Conservation (phyloP, 53 echinoderm and acorn worm genomes). For the Patiria pectinifera region DNA sequence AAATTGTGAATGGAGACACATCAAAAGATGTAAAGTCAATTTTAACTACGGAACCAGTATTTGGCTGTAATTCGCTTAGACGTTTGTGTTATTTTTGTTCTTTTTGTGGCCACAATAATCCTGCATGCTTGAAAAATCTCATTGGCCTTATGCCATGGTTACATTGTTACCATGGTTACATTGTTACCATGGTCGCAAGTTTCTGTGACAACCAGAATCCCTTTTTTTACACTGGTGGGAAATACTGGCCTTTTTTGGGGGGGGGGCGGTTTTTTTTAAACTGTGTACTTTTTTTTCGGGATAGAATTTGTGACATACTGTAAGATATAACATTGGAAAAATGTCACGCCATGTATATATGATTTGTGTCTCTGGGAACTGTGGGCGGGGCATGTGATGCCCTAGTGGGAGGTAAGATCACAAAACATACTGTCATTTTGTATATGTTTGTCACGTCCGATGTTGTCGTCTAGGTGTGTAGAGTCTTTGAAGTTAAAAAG, state of each 20-base stretch:
- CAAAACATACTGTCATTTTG: constrained; percentile 12
- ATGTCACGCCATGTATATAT: constrained; percentile 17
- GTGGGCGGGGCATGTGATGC: constrained; percentile 45
- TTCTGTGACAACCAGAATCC: constrained; percentile 27
- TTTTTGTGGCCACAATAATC: constrained; percentile 12
- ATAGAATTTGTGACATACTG: constrained; percentile 24
- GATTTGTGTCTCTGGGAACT: not conserved
- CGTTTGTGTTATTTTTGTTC: not conserved
- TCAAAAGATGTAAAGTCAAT: constrained; percentile 33
- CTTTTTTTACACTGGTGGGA: not conserved
- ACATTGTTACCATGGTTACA: constrained; percentile 21
- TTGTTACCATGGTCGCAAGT: constrained; percentile 26
- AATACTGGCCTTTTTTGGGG: not conserved
- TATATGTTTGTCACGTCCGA: constrained; percentile 39
- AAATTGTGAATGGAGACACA: constrained; percentile 35
- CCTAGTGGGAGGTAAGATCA: not conserved
- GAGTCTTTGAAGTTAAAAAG: not conserved
- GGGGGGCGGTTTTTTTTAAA: not conserved
- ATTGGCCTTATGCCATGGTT: not conserved
- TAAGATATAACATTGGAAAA: not conserved
- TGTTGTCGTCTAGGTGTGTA: constrained; percentile 21
- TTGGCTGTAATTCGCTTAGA: constrained; percentile 4
- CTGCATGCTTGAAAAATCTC: constrained; percentile 14
- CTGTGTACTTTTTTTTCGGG: constrained; percentile 2
- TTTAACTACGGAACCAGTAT: constrained; percentile 52